Conservation (phyloP, 2,888 invertebrate species). For the Nephrotoma appendiculata region DNA sequence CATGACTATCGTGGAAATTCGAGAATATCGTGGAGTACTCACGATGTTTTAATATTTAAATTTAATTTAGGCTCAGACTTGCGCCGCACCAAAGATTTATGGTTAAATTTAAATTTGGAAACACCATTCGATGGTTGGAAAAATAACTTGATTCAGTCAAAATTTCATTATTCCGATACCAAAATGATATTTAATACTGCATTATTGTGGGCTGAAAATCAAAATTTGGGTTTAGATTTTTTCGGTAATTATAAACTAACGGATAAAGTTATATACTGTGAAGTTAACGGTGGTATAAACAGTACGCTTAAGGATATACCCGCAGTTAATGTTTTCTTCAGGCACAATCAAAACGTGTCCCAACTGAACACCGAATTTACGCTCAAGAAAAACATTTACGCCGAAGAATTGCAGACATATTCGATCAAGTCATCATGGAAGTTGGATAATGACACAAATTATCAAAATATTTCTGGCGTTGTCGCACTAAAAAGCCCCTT, state of each 20-base stretch:
- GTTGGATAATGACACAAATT: slow-evolving; percentile 36
- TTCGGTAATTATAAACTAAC: slow-evolving; percentile 35
- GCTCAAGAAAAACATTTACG: slow-evolving; percentile 9
- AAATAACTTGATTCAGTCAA: slow-evolving; percentile 37
- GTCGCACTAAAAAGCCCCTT: slow-evolving; percentile 43
- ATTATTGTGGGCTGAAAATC: slow-evolving; percentile 43
- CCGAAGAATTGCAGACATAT: slow-evolving; percentile 37
- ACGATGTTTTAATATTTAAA: slow-evolving; percentile 43
- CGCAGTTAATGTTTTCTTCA: slow-evolving; percentile 38
- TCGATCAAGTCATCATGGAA: slow-evolving; percentile 58
- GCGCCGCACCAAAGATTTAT: slow-evolving; percentile 30
- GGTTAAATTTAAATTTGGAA: slow-evolving; percentile 33
- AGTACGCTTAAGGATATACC: slow-evolving; percentile 45
- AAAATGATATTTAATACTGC: slow-evolving; percentile 38
- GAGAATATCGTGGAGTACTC: slow-evolving; percentile 54
- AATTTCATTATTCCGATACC: slow-evolving; percentile 37
- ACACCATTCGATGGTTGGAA: slow-evolving; percentile 44
- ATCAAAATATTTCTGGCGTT: slow-evolving; percentile 48
- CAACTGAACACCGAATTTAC: slow-evolving; percentile 35
- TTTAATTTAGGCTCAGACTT: slow-evolving; percentile 45
- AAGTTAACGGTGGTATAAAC: slow-evolving; percentile 36
- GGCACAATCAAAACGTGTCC: slow-evolving; percentile 37
- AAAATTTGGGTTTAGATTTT: slow-evolving; percentile 38
- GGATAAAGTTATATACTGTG: slow-evolving; percentile 32
- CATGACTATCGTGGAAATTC: slow-evolving; percentile 32